Evolutionary conservation across 2,113 vertebrate genomes (phyloP).

Genomic region (Myotis brandtii): DNA sequence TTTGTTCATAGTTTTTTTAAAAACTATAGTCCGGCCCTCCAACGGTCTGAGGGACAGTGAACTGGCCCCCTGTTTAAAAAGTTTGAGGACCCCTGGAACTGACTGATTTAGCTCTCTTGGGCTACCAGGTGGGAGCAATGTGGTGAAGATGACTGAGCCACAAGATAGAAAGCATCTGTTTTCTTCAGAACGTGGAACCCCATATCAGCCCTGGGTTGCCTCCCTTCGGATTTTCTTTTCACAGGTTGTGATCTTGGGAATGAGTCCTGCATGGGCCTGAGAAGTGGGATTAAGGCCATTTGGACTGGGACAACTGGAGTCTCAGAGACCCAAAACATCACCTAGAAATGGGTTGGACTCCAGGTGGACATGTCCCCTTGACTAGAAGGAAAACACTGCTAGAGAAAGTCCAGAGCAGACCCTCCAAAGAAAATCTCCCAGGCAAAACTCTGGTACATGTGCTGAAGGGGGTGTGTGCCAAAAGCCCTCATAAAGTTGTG

Average conservation of each 20-base stretch:
- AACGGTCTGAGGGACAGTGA: too few species aligned
- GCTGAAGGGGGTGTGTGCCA: accelerated
- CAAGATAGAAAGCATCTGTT: not conserved
- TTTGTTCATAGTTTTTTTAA: too few species aligned
- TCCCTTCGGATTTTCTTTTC: not conserved
- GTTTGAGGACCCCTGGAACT: not conserved
- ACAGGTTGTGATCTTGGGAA: not conserved
- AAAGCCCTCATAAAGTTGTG: not conserved
- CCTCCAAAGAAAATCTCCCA: not conserved
- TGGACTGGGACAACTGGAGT: not conserved
- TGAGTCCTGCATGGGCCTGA: not conserved
- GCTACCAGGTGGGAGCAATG: not conserved
- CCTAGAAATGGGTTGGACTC: not conserved
- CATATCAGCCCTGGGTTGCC: not conserved
- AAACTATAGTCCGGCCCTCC: too few species aligned
- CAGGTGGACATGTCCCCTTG: not conserved
- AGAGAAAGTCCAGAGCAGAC: not conserved
- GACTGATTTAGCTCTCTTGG: not conserved
- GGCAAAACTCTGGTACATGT: not conserved
- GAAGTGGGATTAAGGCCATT: not conserved
- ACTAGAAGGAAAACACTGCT: not conserved
- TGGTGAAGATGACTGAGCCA: not conserved
- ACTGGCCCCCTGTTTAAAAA: too few species aligned
- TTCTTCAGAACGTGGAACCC: not conserved
- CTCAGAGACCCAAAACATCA: not conserved